Evolutionary conservation across 1,140 invertebrate species (phyloP).

Genomic region (Danaus plexippus): DNA sequence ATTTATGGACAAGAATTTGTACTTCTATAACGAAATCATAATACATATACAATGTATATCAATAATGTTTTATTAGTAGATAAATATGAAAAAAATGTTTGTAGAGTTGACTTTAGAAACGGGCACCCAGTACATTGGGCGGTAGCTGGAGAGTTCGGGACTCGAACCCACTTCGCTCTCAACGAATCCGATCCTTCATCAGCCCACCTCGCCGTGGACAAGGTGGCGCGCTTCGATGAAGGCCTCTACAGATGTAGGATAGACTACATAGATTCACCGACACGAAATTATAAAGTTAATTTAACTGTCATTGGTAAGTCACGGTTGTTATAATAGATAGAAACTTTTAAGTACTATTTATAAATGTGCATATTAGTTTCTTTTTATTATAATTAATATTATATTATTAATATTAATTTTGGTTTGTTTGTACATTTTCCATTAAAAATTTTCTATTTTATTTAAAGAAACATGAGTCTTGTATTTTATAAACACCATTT

Average conservation of each 20-base stretch:
- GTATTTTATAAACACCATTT: too few species aligned
- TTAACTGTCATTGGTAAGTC: constrained; percentile 87
- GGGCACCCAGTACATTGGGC: constrained; percentile 81
- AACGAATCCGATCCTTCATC: constrained; percentile 77
- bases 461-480: too few species aligned
- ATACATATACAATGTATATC: too few species aligned
- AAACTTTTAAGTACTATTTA: too few species aligned
- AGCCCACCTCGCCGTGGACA: constrained; percentile 81
- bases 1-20: too few species aligned
- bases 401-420: too few species aligned
- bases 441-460: background rate
- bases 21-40: too few species aligned
- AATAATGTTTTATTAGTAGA: too few species aligned
- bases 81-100: constrained; percentile 25
- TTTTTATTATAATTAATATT: too few species aligned
- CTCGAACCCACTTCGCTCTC: constrained; percentile 81
- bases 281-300: constrained; percentile 87
- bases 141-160: constrained; percentile 81
- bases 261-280: constrained; percentile 88
- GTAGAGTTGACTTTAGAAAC: constrained; percentile 82
- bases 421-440: background rate
- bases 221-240: constrained; percentile 81
- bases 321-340: background rate
- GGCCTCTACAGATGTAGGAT: constrained; percentile 87
- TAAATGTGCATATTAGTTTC: too few species aligned